phyloP scores from a whole-genome alignment of 2,888 invertebrate genomes.

The Eupeodes luniger region DNA sequence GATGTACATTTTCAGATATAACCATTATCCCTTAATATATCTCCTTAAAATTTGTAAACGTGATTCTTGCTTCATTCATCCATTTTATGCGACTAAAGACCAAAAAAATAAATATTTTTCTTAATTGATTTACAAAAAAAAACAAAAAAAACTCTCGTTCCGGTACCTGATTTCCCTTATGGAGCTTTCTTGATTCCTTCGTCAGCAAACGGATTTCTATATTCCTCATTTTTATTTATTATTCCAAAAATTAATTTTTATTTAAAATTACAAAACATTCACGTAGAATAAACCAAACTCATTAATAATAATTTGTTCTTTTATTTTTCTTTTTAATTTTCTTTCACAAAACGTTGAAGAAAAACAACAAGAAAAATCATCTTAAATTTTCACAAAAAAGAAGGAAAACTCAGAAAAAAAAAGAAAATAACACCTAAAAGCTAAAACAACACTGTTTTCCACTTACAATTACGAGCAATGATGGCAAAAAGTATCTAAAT shows the following conservation, averaged over 20 bases:
- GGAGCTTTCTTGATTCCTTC: no score
- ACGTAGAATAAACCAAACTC: background rate
- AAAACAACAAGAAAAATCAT: background rate
- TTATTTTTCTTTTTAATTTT: background rate
- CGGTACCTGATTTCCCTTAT: no score
- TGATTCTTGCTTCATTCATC: no score
- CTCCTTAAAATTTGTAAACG: no score
- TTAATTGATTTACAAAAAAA: no score
- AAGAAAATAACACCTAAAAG: slow-evolving; percentile 1
- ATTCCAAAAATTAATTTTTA: background rate
- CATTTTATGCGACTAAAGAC: no score
- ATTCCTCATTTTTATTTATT: background rate
- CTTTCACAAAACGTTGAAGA: background rate
- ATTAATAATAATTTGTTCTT: slow-evolving; percentile 1
- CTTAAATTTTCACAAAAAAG: background rate
- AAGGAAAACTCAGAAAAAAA: background rate
- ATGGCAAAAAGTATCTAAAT: background rate
- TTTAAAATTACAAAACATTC: background rate
- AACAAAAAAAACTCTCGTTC: no score
- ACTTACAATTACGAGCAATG: slow-evolving; percentile 3
- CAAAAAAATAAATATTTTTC: no score
- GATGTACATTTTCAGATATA: no score
- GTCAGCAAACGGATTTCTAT: no score
- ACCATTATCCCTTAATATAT: no score
- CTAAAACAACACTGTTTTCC: slow-evolving; percentile 7